Conservation (phyloP, 1,140 invertebrate genomes). For the Hylaeus anthracinus region DNA sequence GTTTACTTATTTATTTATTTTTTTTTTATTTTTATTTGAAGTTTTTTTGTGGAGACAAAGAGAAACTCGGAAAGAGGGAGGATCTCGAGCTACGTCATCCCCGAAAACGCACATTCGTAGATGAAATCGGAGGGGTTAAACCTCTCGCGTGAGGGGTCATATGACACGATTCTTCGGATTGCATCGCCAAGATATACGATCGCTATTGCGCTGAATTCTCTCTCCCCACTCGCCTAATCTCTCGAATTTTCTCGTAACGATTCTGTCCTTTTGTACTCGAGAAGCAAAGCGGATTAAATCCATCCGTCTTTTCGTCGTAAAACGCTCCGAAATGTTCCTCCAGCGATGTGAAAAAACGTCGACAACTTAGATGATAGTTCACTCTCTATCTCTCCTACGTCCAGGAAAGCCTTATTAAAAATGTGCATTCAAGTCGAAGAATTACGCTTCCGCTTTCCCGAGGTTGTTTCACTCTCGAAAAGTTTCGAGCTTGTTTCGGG, state of each 20-base stretch:
- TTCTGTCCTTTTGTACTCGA: neutral
- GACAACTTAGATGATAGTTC: neutral
- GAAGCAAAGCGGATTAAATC: conserved; percentile 1
- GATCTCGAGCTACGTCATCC: too few relatives aligned
- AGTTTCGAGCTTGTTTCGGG: too few relatives aligned
- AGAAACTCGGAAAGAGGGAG: too few relatives aligned
- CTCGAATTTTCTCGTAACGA: neutral
- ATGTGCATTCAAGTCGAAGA: neutral
- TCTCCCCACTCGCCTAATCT: neutral
- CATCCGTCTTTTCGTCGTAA: neutral
- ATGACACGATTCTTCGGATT: neutral
- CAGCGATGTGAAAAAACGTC: neutral
- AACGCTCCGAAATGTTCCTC: neutral
- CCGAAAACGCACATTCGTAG: too few relatives aligned
- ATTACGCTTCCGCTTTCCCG: neutral
- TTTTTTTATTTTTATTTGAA: too few relatives aligned
- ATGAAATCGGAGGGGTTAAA: too few relatives aligned
- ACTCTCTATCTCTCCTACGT: neutral
- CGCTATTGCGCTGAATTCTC: neutral
- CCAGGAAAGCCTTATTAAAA: neutral
- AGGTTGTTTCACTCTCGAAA: neutral
- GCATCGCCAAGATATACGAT: neutral
- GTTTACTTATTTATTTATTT: neutral
- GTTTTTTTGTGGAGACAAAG: too few relatives aligned
- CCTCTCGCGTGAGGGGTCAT: too few relatives aligned